These are phyloP conservation scores for Rhabdomys dilectus DNA, from an alignment of 2,113 vertebrate genomes.

Conservation along the genomic window DNA sequence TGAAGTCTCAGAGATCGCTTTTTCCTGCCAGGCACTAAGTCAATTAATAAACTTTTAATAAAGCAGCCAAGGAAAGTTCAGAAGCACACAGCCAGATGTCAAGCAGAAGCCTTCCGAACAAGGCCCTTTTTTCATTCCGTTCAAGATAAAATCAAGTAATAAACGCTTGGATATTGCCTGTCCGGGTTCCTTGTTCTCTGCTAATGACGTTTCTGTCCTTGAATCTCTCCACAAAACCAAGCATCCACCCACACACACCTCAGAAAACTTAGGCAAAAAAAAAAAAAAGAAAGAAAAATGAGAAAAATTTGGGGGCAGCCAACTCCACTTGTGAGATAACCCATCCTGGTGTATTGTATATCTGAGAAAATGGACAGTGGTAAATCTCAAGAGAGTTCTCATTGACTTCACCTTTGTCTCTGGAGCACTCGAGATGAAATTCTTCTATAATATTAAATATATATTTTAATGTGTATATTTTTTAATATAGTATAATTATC, in stretches of 20 bases:
- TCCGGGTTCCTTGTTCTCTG: not conserved
- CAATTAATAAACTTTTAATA: conserved; percentile 36
- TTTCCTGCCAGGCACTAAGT: not conserved
- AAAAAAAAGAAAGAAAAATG: not conserved
- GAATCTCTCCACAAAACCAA: not conserved
- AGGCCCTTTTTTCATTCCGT: conserved; percentile 49
- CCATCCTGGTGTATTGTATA: not conserved
- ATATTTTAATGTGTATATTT: too few species aligned
- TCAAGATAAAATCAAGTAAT: conserved; percentile 59
- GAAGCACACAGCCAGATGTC: not conserved
- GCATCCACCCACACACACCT: not conserved
- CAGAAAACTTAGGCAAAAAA: not conserved
- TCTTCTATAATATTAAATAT: not conserved
- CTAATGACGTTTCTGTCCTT: conserved; percentile 31
- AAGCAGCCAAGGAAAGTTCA: not conserved
- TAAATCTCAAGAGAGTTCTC: not conserved
- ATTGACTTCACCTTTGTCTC: not conserved
- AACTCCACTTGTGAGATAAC: not conserved
- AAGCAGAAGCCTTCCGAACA: conserved; percentile 12
- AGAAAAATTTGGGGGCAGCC: not conserved
- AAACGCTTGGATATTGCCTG: conserved; percentile 8
- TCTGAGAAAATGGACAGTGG: not conserved
- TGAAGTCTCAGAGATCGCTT: not conserved
- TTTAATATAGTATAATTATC: too few species aligned
- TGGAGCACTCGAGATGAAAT: not conserved